phyloP scores from a whole-genome alignment of 2,888 invertebrate species.

The Noctuana brunneofusca region DNA sequence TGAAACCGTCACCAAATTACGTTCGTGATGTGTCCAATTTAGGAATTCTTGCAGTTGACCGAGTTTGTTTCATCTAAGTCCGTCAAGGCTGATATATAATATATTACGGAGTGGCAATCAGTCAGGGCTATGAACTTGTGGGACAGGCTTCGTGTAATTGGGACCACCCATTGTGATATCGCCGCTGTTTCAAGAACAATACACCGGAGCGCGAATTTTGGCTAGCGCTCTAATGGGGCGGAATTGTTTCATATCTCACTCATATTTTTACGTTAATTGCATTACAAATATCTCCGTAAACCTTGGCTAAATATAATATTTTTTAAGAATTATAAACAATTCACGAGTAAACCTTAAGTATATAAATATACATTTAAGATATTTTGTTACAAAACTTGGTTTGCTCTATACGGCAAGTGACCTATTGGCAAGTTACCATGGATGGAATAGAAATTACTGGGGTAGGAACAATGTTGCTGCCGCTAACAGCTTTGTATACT shows the following conservation, averaged over 20 bases:
- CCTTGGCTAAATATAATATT: not conserved
- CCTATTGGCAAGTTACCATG: conserved; percentile 17
- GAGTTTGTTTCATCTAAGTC: conserved; percentile 28
- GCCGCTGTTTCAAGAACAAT: conserved; percentile 41
- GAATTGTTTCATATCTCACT: conserved; percentile 7
- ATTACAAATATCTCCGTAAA: not conserved
- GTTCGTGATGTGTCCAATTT: conserved; percentile 18
- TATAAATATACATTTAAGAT: not conserved
- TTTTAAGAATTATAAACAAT: not conserved
- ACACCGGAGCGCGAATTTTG: conserved; percentile 33
- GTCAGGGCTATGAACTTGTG: conserved; percentile 32
- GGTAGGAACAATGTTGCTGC: no score
- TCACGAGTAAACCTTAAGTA: not conserved
- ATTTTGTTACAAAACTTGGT: not conserved
- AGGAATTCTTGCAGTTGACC: conserved; percentile 30
- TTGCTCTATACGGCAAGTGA: conserved; percentile 15
- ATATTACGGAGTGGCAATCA: conserved; percentile 31
- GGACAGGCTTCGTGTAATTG: conserved; percentile 36
- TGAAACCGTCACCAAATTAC: conserved; percentile 23
- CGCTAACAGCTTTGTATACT: not conserved
- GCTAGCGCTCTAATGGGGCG: conserved; percentile 26
- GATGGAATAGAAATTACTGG: conserved; percentile 8
- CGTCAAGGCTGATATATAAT: conserved; percentile 29
- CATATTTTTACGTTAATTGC: not conserved
- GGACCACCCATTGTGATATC: conserved; percentile 43